Evolutionary conservation across 64 coral and sea anemone genomes (phyloP), one percentile per base, ranked within the genome.

Genomic region (Montipora foliosa): DNA sequence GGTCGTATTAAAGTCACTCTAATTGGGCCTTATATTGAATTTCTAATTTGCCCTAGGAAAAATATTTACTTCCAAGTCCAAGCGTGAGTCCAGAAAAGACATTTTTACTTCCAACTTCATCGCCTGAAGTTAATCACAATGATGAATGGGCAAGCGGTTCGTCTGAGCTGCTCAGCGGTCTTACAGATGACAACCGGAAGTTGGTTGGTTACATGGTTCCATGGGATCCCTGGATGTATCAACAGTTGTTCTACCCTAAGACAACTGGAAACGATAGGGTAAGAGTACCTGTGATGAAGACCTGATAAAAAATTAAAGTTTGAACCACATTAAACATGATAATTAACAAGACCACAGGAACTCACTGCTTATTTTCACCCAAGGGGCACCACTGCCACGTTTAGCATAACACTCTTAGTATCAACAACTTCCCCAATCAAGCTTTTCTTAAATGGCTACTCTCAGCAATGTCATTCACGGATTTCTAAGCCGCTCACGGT

Each of bases 101-200:
- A 4, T 69, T 69, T 68, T 78, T 48, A 6, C 25, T 75, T 17
- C 73, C 60, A 2, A 72, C 9, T 52, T 16, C 50, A 49, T 14
- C 22, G 6, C 13, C 22, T 47, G 12, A 12, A 6, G 90, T 84
- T 19, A 51, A 71, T 44, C 5, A 11, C 21, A 20, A 72, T 8
- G 58, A 57, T 49, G 45, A 93, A 83, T 95, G 94, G 94, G 44
- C 20, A 20, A 58, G 80, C 16, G 81, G 77, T 19, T 84, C 94
- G 0, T 74, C 82, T 10, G 94, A 95, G 46, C 76, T 91, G 16
- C 91, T 95, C 25, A 95, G 59, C 7, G 83, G 80, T 66, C 58
- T 95, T 67, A 95, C 94, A 24, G 90, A 64, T 37, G 90, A 89
- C 49, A 90, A 91, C 66, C 84, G 84, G 82, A 86, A 83, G 8